Conservation (phyloP, 2,113 vertebrate species). For the Centrocercus urophasianus region DNA sequence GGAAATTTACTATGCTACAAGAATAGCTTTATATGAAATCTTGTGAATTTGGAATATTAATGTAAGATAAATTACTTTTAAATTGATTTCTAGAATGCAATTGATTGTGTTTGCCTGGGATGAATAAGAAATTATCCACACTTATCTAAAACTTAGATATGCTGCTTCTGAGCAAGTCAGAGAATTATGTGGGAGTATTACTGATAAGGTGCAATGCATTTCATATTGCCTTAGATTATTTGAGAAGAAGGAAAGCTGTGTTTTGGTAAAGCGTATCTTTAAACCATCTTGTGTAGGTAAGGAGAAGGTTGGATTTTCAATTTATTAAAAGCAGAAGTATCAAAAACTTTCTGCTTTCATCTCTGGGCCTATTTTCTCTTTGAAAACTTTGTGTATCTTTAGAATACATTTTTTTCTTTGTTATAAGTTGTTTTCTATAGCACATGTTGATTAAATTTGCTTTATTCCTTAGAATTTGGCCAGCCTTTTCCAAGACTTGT, state of each 20-base stretch:
- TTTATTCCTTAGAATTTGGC: background rate
- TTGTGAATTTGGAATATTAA: slow-evolving; percentile 76
- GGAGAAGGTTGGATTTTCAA: slow-evolving; percentile 15
- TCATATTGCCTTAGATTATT: slow-evolving; percentile 34
- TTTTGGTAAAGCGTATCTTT: slow-evolving; percentile 43
- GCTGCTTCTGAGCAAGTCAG: slow-evolving; percentile 49
- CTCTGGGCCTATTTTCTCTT: background rate
- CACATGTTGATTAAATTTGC: background rate
- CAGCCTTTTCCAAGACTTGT: background rate
- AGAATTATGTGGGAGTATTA: slow-evolving; percentile 63
- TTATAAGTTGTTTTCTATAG: background rate
- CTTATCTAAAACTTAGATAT: slow-evolving; percentile 69
- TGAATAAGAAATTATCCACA: slow-evolving; percentile 74
- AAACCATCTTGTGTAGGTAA: background rate
- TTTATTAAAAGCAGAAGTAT: background rate
- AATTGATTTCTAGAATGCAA: slow-evolving; percentile 72
- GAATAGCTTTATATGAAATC: slow-evolving; percentile 60
- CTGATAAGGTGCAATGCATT: slow-evolving; percentile 67
- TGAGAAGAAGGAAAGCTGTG: slow-evolving; percentile 18
- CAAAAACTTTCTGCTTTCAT: background rate
- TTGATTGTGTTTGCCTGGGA: slow-evolving; percentile 70
- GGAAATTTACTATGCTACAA: slow-evolving; percentile 63
- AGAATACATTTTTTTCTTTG: background rate
- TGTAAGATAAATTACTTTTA: slow-evolving; percentile 76
- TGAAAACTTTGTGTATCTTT: background rate